Evolutionary conservation across 2,888 invertebrate genomes (phyloP), one percentile per base, ranked within the genome.

Genomic region (Tetragnatha montana): DNA sequence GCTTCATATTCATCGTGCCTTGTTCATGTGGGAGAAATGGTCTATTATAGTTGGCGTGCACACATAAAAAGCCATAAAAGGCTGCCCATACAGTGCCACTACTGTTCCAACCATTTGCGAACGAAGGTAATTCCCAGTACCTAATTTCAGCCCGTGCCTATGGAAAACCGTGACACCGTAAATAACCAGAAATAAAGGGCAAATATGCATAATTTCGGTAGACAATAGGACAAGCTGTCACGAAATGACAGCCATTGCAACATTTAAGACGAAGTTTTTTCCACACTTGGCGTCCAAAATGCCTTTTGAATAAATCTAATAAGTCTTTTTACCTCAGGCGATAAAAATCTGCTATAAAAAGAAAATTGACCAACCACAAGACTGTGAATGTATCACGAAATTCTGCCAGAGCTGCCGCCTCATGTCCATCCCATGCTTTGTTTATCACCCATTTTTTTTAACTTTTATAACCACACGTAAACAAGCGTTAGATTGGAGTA

Each of bases 201-300:
- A 88, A 89, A 85, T 89, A 85, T 89, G 89, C 89, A 89, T 85
- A 85, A 85, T 81, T 89, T 85, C 60, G 60, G 70, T 81, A 89
- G 85, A 89, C 89, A 89, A 89, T 89, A 76, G 85, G 81, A 75
- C 76, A n/a, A 69, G 60, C 85, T 85, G 85, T 89, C 89, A 89
- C 89, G 89, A 81, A 81, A 89, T 85, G 89, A 81, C 81, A 85
- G 69, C 71, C 85, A 85, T 85, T 71, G 81, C 85, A 89, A 89
- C 84, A 81, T 89, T 89, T 89, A 89, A 89, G 81, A 69, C 71
- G 71, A 75, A 79, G 68, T 80, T 80, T 88, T 88, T 84, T 88
- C 74, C 81, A 74, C 89, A 85, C 76, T 89, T 89, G 75, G 81
- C 70, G 68, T 70, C 51, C 76, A 81, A 85, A 84, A 84, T 80